A percentile compares a stretch with the other conserved stretches of the same genome.
These are phyloP conservation scores for Lapara coniferarum DNA, from an alignment of 2,888 invertebrate species.

Conservation along the genomic window DNA sequence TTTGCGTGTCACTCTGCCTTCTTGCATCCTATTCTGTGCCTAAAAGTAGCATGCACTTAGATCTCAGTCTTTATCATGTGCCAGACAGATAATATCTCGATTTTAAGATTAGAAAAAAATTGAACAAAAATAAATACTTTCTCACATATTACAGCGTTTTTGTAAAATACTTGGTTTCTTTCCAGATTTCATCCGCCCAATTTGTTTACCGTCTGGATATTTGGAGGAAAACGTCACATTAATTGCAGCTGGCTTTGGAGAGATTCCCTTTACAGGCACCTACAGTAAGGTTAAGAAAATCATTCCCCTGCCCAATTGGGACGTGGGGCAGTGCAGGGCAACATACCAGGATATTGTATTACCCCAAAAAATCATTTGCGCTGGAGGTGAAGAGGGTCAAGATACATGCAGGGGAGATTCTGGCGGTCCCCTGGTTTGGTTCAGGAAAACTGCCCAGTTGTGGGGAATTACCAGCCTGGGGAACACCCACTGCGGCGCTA, in stretches of 20 bases:
- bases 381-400: slow-evolving; percentile 51
- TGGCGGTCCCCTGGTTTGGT: slow-evolving; percentile 53
- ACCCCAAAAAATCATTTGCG: slow-evolving; percentile 51
- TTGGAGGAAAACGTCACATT: slow-evolving; percentile 39
- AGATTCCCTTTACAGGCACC: slow-evolving; percentile 37
- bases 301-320: slow-evolving; percentile 47
- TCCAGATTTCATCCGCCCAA: slow-evolving; percentile 58
- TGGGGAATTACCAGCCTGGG: slow-evolving; percentile 56
- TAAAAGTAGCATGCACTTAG: too few relatives aligned
- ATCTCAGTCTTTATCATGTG: too few relatives aligned
- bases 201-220: slow-evolving; percentile 49
- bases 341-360: slow-evolving; percentile 40
- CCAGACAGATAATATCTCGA: too few relatives aligned
- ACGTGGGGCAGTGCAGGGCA: slow-evolving; percentile 38
- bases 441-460: slow-evolving; percentile 42
- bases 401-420: slow-evolving; percentile 62
- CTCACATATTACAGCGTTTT: too few relatives aligned
- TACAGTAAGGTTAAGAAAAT: slow-evolving; percentile 51
- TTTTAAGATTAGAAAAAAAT: too few relatives aligned
- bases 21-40: too few relatives aligned
- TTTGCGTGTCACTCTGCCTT: too few relatives aligned
- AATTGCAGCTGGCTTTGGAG: slow-evolving; percentile 54
- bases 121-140: too few relatives aligned
- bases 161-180: slow-evolving; percentile 4
- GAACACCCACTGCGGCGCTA: slow-evolving; percentile 46